Conservation (phyloP, 2,113 vertebrate genomes). For the Prionailurus viverrinus region DNA sequence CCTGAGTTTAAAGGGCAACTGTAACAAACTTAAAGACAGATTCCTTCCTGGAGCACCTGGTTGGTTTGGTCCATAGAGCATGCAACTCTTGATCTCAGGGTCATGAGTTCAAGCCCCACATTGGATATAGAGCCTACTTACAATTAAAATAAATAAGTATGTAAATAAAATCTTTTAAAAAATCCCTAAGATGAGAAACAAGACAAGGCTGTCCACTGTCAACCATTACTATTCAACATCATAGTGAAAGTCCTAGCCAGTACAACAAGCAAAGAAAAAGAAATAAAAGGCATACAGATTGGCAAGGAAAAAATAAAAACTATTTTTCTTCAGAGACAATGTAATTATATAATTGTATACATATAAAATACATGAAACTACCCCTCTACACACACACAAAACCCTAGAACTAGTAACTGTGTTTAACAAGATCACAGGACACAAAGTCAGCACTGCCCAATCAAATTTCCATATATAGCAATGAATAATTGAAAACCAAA, state of each 20-base stretch:
- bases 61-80: too few relatives aligned
- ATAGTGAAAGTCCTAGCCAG: neutral
- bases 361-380: neutral
- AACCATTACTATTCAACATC: neutral
- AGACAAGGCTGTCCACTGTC: neutral
- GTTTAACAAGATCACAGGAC: neutral
- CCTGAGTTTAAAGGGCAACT: neutral
- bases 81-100: too few relatives aligned
- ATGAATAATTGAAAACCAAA: neutral
- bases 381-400: neutral
- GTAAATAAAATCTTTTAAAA: neutral
- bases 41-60: neutral
- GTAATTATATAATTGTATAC: neutral
- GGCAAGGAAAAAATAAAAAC: slow-evolving; percentile 37
- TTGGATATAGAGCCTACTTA: too few relatives aligned
- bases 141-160: too few relatives aligned
- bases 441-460: neutral
- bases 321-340: neutral
- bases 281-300: slow-evolving; percentile 17
- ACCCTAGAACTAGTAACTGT: neutral
- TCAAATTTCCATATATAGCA: neutral
- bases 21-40: neutral
- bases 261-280: slow-evolving; percentile 34
- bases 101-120: too few relatives aligned
- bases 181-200: neutral